These are phyloP conservation scores for Matsumyia berberina DNA, from an alignment of 2,888 invertebrate genomes.

Conservation along the genomic window DNA sequence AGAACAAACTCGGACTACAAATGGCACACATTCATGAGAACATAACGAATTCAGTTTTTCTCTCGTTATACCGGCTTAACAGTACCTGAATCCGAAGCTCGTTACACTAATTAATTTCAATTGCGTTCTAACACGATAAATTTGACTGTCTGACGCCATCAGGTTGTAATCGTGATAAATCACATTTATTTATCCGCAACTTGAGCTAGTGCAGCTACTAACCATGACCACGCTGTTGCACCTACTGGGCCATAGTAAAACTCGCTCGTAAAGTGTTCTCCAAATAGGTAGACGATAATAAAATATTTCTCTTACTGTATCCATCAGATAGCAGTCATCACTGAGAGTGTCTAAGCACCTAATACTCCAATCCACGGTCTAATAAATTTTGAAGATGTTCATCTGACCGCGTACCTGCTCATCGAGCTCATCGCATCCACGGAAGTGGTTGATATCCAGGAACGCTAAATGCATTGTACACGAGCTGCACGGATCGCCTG, in stretches of 20 bases:
- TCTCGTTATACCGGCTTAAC: neutral
- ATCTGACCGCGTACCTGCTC: conserved; percentile 71
- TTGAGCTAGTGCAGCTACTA: conserved; percentile 4
- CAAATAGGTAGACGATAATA: neutral
- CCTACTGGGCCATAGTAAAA: conserved; percentile 41
- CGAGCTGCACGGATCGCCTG: conserved; percentile 39
- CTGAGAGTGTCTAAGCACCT: conserved; percentile 49
- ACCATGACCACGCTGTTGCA: conserved; percentile 52
- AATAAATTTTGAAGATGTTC: conserved; percentile 73
- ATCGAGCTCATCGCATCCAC: conserved; percentile 64
- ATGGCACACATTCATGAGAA: too few relatives aligned
- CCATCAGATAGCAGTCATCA: conserved; percentile 20
- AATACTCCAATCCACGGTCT: conserved; percentile 67
- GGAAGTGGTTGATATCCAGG: conserved; percentile 52
- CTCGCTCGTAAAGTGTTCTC: conserved; percentile 28
- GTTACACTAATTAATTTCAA: neutral
- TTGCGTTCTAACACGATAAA: conserved; percentile 26
- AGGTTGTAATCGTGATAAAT: conserved; percentile 34
- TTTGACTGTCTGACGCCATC: neutral
- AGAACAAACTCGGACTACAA: too few relatives aligned
- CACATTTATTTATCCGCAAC: conserved; percentile 12
- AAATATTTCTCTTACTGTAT: conserved; percentile 18
- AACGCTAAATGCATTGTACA: conserved; percentile 52
- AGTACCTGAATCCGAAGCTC: neutral
- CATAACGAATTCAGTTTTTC: too few relatives aligned